Evolutionary conservation across 2,113 vertebrate genomes (phyloP).

Genomic region (Verasper variegatus): DNA sequence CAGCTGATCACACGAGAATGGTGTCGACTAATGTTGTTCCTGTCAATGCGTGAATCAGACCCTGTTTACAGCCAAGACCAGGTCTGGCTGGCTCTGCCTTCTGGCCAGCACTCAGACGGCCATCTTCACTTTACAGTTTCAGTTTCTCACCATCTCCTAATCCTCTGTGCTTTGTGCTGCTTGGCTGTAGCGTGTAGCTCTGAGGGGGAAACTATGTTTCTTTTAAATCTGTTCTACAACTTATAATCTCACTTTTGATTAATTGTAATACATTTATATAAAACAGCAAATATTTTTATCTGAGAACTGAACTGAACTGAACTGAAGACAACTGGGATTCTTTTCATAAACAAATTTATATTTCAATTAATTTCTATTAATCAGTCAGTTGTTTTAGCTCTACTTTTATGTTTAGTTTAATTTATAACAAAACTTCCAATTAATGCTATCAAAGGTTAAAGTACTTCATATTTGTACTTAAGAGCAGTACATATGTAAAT

Average conservation of each 20-base stretch:
- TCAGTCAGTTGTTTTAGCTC: no score
- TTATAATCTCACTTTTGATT: not conserved
- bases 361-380: not conserved
- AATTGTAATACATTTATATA: not conserved
- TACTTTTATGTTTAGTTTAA: not conserved
- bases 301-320: not conserved
- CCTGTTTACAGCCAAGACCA: slow-evolving; percentile 37
- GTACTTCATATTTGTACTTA: not conserved
- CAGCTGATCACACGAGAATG: slow-evolving; percentile 29
- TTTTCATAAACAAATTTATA: no score
- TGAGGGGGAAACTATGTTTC: not conserved
- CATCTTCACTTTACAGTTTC: slow-evolving; percentile 42
- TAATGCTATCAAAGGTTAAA: no score
- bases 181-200: not conserved
- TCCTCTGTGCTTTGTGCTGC: not conserved
- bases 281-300: no score
- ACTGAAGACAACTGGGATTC: no score
- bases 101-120: slow-evolving; percentile 40
- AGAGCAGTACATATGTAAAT: not conserved
- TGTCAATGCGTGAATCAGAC: slow-evolving; percentile 54
- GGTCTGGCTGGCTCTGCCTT: slow-evolving; percentile 25
- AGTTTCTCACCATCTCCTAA: slow-evolving; percentile 25
- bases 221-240: not conserved
- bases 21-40: slow-evolving; percentile 61
- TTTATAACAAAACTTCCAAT: not conserved